phyloP scores from a whole-genome alignment of 2,888 invertebrate genomes.

The Xylota sylvarum region DNA sequence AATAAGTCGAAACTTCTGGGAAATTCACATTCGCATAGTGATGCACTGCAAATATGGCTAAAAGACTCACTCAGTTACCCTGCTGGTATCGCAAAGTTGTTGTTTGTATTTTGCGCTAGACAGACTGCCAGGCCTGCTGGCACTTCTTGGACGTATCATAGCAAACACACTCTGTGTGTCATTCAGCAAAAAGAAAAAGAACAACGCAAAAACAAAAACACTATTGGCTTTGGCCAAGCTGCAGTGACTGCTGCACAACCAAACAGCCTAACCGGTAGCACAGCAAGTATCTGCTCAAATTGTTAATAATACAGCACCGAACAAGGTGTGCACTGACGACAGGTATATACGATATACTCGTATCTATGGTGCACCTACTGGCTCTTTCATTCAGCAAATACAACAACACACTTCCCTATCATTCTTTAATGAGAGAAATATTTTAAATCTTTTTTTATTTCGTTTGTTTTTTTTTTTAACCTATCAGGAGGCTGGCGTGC shows the following conservation, averaged over 20 bases:
- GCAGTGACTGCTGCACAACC: conserved; percentile 3
- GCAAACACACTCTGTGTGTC: conserved; percentile 52
- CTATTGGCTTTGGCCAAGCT: conserved; percentile 57
- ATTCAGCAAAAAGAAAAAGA: conserved; percentile 46
- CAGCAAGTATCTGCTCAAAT: conserved; percentile 59
- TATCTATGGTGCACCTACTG: conserved; percentile 53
- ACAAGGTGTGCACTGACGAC: conserved; percentile 66
- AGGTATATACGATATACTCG: conserved; percentile 30
- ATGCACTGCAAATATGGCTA: conserved; percentile 59
- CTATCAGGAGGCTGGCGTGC: conserved; percentile 47
- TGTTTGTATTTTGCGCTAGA: conserved; percentile 26
- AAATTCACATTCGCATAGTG: conserved; percentile 52
- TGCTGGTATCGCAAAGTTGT: conserved; percentile 33
- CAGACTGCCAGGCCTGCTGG: conserved; percentile 30
- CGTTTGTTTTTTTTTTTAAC: conserved; percentile 42
- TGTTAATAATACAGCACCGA: conserved; percentile 73
- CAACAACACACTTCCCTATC: conserved; percentile 35
- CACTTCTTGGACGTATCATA: conserved; percentile 61
- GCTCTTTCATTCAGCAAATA: conserved; percentile 73
- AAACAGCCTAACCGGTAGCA: conserved; percentile 58
- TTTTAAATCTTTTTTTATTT: conserved; percentile 32
- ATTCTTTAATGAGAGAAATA: conserved; percentile 67
- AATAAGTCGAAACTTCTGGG: conserved; percentile 71
- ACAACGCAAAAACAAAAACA: conserved; percentile 33
- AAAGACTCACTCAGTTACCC: conserved; percentile 56